Conservation (phyloP, 37 sponge, comb jelly and placozoan species). For the Beroe ovata region DNA sequence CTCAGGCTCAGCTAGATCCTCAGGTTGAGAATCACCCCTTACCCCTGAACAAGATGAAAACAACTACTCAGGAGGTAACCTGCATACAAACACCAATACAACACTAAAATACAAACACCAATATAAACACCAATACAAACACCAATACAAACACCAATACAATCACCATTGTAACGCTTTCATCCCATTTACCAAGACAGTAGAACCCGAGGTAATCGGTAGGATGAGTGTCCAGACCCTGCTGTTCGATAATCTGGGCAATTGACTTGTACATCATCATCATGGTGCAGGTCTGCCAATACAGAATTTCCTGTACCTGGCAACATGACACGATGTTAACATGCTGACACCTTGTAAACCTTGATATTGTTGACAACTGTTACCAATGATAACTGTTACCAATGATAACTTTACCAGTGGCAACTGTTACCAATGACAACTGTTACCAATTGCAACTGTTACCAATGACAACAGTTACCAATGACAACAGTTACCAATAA, state of each 20-base stretch:
- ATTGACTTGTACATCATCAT: slow-evolving; percentile 54
- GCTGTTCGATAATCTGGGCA: slow-evolving; percentile 31
- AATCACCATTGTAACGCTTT: background rate
- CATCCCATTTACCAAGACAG: slow-evolving; percentile 41
- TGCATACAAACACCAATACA: no score
- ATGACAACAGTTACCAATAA: background rate
- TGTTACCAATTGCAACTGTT: background rate
- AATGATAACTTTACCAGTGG: no score
- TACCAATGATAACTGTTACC: background rate
- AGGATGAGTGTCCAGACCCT: slow-evolving; percentile 39
- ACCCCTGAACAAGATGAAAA: background rate
- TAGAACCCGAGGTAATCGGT: slow-evolving; percentile 46
- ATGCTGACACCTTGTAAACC: no score
- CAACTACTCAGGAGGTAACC: no score
- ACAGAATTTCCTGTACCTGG: slow-evolving; percentile 56
- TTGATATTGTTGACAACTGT: no score
- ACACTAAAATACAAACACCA: no score
- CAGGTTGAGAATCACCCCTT: slow-evolving; percentile 1
- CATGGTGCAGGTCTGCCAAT: slow-evolving; percentile 57
- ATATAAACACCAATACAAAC: no score
- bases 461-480: background rate
- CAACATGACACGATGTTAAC: no score
- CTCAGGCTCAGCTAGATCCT: slow-evolving; percentile 53
- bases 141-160: background rate
- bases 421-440: no score